These are phyloP conservation scores for Notiomystis cincta DNA, from an alignment of 2,113 vertebrate genomes.

Conservation along the genomic window DNA sequence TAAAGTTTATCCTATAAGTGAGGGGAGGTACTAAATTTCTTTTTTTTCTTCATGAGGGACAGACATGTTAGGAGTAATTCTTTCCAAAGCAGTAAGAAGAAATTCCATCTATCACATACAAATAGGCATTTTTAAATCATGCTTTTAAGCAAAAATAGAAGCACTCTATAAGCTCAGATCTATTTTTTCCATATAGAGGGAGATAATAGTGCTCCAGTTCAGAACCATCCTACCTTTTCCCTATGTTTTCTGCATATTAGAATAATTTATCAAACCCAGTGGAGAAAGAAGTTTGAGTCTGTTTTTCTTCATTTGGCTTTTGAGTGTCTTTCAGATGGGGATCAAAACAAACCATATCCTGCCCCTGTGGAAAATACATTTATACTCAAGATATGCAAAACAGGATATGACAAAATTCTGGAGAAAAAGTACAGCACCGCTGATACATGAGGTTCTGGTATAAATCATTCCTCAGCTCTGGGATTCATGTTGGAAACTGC, in stretches of 20 bases:
- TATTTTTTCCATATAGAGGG: background rate
- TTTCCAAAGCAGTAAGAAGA: background rate
- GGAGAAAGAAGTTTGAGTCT: constrained; percentile 33
- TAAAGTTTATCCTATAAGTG: background rate
- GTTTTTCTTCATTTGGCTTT: constrained; percentile 56
- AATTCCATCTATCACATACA: background rate
- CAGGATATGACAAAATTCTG: constrained; percentile 64
- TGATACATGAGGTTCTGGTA: constrained; percentile 55
- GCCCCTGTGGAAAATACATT: constrained; percentile 65
- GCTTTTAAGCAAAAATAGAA: background rate
- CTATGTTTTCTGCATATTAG: background rate
- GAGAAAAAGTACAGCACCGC: constrained; percentile 23
- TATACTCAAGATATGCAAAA: constrained; percentile 62
- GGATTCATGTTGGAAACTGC: constrained; percentile 39
- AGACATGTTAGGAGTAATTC: background rate
- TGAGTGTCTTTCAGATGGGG: constrained; percentile 23
- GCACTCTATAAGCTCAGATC: background rate
- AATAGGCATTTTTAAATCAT: background rate
- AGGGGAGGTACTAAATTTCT: background rate
- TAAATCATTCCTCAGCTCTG: constrained; percentile 53
- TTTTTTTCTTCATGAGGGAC: background rate
- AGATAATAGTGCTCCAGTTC: background rate
- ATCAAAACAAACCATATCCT: constrained; percentile 52
- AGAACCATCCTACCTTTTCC: background rate
- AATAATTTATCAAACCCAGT: constrained; percentile 10